Percentiles rank a stretch among this genome's conserved stretches.
Conservation (phyloP, 2,888 invertebrate species). For the Beris morrisii region DNA sequence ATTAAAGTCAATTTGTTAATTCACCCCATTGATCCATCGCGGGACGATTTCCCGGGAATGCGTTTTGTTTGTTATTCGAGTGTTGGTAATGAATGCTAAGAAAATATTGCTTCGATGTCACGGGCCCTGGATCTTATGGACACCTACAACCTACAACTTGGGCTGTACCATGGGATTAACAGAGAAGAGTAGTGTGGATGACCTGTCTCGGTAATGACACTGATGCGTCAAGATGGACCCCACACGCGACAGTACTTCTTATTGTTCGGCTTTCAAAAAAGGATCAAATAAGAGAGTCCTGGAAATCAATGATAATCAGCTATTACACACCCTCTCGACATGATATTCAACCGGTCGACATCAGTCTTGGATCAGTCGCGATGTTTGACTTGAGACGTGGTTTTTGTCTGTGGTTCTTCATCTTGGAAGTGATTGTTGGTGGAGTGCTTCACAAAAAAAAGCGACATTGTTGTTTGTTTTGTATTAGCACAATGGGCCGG, state of each 20-base stretch:
- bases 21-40: slow-evolving; percentile 10
- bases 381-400: slow-evolving; percentile 5
- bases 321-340: slow-evolving; percentile 27
- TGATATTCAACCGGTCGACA: slow-evolving; percentile 6
- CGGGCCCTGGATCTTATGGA: not conserved
- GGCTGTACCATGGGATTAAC: too few relatives aligned
- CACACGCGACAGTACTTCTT: slow-evolving; percentile 6
- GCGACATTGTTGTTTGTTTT: slow-evolving; percentile 22
- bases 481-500: slow-evolving; percentile 21
- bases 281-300: slow-evolving; percentile 14
- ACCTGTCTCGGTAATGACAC: not conserved
- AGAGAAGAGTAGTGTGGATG: not conserved
- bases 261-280: slow-evolving; percentile 11
- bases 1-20: slow-evolving; percentile 27
- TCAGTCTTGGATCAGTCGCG: slow-evolving; percentile 19
- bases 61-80: slow-evolving; percentile 11
- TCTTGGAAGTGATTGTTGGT: too few relatives aligned
- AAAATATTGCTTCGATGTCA: slow-evolving; percentile 1
- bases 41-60: slow-evolving; percentile 14
- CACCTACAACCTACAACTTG: not conserved
- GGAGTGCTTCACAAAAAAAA: slow-evolving; percentile 7
- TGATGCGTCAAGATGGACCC: slow-evolving; percentile 4
- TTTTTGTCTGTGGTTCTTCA: not conserved
- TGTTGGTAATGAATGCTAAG: slow-evolving; percentile 13
- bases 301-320: slow-evolving; percentile 15